Evolutionary conservation across 2,888 invertebrate genomes (phyloP), one percentile per base, ranked within the genome.

Genomic region (Ectemnius cavifrons): DNA sequence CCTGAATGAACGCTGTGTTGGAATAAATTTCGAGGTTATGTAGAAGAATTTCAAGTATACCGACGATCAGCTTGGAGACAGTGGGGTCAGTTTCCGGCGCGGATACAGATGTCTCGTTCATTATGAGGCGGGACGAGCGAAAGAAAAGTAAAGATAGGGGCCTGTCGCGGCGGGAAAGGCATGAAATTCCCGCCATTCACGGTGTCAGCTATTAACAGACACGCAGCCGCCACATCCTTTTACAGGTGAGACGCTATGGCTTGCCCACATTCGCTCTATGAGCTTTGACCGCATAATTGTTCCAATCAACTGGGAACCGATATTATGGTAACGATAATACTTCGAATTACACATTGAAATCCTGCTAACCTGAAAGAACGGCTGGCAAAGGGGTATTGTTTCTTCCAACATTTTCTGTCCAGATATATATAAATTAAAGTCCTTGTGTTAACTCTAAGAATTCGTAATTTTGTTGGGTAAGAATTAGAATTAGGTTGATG

Each of bases 101-200:
- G 80, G 77, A 81, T 82, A 82, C 84, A 82, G 83, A 83, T 79
- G 83, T 83, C 82, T 83, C 80, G 84, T 84, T 82, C 82, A 80
- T 83, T 83, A 84, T 79, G 76, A 84, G 73, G 77, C 73, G 77
- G 70, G 71, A 75, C 74, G 82, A 84, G 73, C 77, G 77, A 82
- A 84, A 84, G 81, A 84, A 82, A 84, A 81, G 68, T 71, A 73
- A 71, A 8, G 76, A 80, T 75, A 80, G 83, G 73, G 64, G 73
- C 79, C 75, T 81, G 83, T 81, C 81, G 81, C 71, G 73, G 47
- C 78, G 78, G 79, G 80, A 82, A 85, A 84, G 82, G 83, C 84
- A 84, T 84, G 84, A 85, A 84, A 84, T 84, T 81, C 83, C 75
- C 78, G 82, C 79, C 83, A 84, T 84, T 84, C 84, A 82, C 74